These are phyloP conservation scores for Caenorhabditis becei DNA, from an alignment of 2,888 invertebrate species.

Conservation along the genomic window DNA sequence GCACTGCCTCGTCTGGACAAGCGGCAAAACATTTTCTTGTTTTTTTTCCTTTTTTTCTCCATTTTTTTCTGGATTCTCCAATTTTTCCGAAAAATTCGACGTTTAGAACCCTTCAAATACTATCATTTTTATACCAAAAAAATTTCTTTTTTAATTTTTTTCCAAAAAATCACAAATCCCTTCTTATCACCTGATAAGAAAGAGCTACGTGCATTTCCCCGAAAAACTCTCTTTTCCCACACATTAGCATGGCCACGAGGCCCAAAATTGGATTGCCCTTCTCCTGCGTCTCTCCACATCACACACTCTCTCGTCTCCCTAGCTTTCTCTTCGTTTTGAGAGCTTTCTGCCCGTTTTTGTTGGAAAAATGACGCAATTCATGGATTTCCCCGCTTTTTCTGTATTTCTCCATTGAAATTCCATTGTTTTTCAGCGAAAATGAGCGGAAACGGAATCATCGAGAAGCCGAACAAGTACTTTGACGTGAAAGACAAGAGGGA, in stretches of 20 bases:
- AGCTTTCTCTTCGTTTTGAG: background rate
- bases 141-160: background rate
- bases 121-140: background rate
- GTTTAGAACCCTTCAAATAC: background rate
- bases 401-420: background rate
- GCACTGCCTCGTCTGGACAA: background rate
- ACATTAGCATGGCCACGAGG: background rate
- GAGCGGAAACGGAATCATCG: slow-evolving; percentile 49
- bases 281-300: background rate
- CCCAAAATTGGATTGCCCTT: slow-evolving; percentile 11
- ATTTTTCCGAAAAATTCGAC: background rate
- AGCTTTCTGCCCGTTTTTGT: slow-evolving; percentile 4
- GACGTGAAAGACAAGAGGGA: slow-evolving; percentile 64
- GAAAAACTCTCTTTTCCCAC: background rate
- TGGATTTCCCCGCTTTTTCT: background rate
- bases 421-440: background rate
- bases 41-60: slow-evolving; percentile 4
- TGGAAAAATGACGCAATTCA: background rate
- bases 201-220: background rate
- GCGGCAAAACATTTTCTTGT: background rate
- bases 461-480: slow-evolving; percentile 71
- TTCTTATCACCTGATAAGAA: background rate
- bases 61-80: slow-evolving; percentile 7
- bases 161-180: background rate
- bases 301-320: slow-evolving; percentile 1